A percentile compares a stretch with the other conserved stretches of the same genome.
Evolutionary conservation across 2,797 vertebrate genomes (phyloP).

Genomic region (Adelosebastes latens): DNA sequence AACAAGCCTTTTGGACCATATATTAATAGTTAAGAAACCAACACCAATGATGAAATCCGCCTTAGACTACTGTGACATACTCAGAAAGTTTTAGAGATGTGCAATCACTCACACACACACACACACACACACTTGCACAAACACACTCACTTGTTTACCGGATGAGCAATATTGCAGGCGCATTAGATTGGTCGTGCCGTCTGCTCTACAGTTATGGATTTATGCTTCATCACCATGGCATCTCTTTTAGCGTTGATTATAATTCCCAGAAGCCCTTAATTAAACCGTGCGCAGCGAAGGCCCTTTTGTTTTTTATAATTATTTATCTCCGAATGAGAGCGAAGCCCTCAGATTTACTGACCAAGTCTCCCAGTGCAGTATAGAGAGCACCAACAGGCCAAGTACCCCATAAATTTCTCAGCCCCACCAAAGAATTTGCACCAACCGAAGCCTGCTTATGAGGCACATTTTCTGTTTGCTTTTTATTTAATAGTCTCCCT

Average conservation of each 20-base stretch:
- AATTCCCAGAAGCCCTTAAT: constrained; percentile 82
- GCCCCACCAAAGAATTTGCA: constrained; percentile 51
- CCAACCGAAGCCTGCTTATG: constrained; percentile 51
- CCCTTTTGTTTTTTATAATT: constrained; percentile 35
- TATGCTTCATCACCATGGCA: constrained; percentile 76
- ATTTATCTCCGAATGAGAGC: constrained; percentile 62
- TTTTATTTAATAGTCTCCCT: constrained; percentile 22
- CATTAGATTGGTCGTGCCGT: constrained; percentile 60
- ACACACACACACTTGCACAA: neutral
- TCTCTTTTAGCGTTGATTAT: constrained; percentile 80
- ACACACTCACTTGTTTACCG: constrained; percentile 58
- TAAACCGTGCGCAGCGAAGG: constrained; percentile 68
- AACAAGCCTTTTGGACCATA: neutral
- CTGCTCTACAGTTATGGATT: constrained; percentile 75
- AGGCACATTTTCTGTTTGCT: constrained; percentile 41
- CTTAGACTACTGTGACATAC: constrained; percentile 3
- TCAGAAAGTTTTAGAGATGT: neutral
- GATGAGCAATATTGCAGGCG: constrained; percentile 62
- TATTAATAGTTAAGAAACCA: neutral
- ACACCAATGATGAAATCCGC: neutral
- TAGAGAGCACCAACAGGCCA: constrained; percentile 44
- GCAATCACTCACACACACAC: neutral
- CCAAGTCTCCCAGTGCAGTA: constrained; percentile 33
- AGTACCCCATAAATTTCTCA: constrained; percentile 60
- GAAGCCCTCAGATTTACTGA: constrained; percentile 72